phyloP scores from a whole-genome alignment of 2,888 invertebrate species.

The Diarsia brunnea region DNA sequence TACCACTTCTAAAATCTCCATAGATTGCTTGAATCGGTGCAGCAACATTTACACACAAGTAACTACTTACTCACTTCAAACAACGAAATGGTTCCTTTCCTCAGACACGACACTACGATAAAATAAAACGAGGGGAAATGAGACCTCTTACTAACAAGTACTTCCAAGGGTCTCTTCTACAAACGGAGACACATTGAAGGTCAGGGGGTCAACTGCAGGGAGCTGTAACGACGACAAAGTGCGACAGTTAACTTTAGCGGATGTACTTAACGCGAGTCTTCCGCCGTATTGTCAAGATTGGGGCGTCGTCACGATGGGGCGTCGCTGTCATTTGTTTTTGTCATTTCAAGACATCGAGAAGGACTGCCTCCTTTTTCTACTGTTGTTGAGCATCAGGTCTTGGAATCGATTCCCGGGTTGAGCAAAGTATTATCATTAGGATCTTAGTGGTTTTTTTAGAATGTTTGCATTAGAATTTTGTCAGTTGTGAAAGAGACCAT shows the following conservation, averaged over 20 bases:
- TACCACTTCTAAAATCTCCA: neutral
- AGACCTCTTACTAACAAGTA: conserved; percentile 7
- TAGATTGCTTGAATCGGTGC: neutral
- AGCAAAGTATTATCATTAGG: neutral
- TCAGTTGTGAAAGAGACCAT: neutral
- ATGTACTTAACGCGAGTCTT: conserved; percentile 28
- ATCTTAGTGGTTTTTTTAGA: too few species aligned
- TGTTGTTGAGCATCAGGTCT: neutral
- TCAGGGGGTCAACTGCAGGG: conserved; percentile 10
- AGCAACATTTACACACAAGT: neutral
- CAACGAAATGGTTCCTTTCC: neutral
- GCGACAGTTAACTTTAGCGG: conserved; percentile 19
- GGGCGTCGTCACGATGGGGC: neutral
- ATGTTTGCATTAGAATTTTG: too few species aligned
- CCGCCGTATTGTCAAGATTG: neutral
- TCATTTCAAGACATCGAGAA: neutral
- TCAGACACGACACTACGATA: neutral
- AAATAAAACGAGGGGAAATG: conserved; percentile 17
- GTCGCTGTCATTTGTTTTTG: conserved; percentile 17
- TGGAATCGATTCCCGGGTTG: neutral
- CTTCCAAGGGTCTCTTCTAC: neutral
- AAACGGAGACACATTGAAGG: conserved; percentile 25
- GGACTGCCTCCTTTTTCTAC: neutral
- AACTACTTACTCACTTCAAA: neutral
- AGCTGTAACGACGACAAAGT: conserved; percentile 8